phyloP scores from a whole-genome alignment of 2,797 vertebrate species.

The Chelon auratus region DNA sequence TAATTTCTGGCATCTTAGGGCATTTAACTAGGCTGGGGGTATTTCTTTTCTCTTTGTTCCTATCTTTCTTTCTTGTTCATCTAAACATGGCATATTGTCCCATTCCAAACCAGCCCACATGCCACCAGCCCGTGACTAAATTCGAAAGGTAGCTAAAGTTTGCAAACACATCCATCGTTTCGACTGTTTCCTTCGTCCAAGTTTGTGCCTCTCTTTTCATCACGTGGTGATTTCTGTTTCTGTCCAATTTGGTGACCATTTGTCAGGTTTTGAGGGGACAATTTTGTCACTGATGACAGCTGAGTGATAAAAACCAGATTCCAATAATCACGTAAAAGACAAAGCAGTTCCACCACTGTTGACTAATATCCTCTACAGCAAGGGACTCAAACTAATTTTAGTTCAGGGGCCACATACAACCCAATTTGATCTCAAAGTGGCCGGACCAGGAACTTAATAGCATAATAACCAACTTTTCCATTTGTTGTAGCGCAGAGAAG shows the following conservation, averaged over 20 bases:
- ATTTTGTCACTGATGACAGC: constrained; percentile 39
- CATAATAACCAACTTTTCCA: too few relatives aligned
- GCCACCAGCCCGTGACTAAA: neutral
- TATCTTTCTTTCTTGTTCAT: neutral
- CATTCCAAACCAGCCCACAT: neutral
- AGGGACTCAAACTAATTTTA: too few relatives aligned
- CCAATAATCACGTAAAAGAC: constrained; percentile 17
- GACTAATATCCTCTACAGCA: neutral
- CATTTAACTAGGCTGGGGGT: neutral
- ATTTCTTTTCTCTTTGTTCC: neutral
- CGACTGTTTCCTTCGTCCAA: constrained; percentile 8
- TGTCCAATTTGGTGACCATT: constrained; percentile 56
- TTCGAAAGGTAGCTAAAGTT: neutral
- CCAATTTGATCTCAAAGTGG: too few relatives aligned
- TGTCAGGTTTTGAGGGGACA: constrained; percentile 37
- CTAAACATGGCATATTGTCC: constrained; percentile 1
- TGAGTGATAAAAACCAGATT: constrained; percentile 43
- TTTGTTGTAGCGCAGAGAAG: too few relatives aligned
- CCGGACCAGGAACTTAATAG: too few relatives aligned
- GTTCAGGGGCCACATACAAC: too few relatives aligned
- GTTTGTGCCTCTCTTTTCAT: constrained; percentile 18
- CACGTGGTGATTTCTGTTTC: constrained; percentile 23
- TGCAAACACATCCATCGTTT: constrained; percentile 30
- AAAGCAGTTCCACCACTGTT: neutral
- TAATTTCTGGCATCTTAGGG: constrained; percentile 14